phyloP scores from a whole-genome alignment of 2,113 vertebrate species.

The Ptilorrhoa leucosticta region DNA sequence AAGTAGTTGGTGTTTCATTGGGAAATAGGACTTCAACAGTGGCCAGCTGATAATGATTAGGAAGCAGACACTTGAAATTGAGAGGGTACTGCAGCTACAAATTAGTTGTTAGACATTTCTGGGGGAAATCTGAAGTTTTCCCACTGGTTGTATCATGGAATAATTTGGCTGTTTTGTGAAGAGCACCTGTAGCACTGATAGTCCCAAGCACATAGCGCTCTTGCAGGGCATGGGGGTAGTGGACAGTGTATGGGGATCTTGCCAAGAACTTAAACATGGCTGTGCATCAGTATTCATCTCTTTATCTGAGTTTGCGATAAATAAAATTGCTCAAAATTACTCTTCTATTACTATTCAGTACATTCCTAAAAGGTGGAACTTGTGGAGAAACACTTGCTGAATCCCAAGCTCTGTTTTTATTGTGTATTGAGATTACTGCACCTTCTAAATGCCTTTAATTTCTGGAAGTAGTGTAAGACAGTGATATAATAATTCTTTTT shows the following conservation, averaged over 20 bases:
- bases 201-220: rapidly evolving
- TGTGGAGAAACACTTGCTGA: background rate
- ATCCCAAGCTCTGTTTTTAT: background rate
- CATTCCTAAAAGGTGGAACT: background rate
- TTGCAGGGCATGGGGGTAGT: background rate
- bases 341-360: background rate
- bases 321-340: background rate
- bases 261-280: background rate
- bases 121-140: background rate
- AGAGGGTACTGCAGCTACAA: background rate
- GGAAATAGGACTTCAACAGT: background rate
- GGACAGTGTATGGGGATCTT: background rate
- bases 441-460: background rate
- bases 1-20: background rate
- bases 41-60: background rate
- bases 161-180: background rate
- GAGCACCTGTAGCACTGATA: background rate
- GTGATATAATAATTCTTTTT: background rate
- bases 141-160: no score
- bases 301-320: background rate
- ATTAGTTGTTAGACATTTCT: background rate
- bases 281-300: background rate
- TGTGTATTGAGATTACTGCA: background rate
- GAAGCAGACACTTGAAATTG: background rate
- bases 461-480: background rate